Conservation (phyloP, 37 sponge, comb jelly and placozoan species). For the Oopsacas minuta region DNA sequence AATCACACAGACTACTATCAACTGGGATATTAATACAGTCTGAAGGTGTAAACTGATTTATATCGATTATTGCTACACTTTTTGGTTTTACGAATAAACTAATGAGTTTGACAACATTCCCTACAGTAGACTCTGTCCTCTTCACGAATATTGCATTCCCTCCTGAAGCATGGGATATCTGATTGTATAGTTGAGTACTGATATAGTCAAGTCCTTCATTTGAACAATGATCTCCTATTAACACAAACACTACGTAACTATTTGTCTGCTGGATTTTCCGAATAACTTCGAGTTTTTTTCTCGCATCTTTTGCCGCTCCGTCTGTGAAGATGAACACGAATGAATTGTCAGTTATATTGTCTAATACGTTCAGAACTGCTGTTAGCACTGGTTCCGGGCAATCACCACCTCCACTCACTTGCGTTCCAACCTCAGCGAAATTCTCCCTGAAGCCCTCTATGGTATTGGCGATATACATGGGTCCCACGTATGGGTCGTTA, state of each 20-base stretch:
- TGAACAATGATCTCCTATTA: slow-evolving; percentile 3
- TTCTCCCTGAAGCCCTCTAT: not conserved
- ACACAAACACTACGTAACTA: not conserved
- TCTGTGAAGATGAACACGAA: slow-evolving; percentile 13
- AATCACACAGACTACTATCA: not conserved
- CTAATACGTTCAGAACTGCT: not conserved
- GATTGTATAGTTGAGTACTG: not conserved
- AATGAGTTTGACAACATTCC: not conserved
- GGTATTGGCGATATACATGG: not conserved
- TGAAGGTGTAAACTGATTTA: not conserved
- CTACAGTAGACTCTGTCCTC: not conserved
- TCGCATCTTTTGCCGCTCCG: not conserved
- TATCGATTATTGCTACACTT: not conserved
- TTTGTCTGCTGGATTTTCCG: not conserved
- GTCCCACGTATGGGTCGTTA: not conserved
- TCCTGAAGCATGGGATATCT: not conserved
- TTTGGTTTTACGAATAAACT: not conserved
- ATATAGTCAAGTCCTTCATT: slow-evolving; percentile 17
- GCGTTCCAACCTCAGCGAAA: not conserved
- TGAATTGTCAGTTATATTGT: not conserved
- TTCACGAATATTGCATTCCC: not conserved
- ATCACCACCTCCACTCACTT: not conserved
- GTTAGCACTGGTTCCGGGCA: not conserved
- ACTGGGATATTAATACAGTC: not conserved
- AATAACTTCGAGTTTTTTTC: not conserved